These are phyloP conservation scores for Drosophila nannoptera DNA, from an alignment of 1,140 invertebrate genomes.

Conservation along the genomic window DNA sequence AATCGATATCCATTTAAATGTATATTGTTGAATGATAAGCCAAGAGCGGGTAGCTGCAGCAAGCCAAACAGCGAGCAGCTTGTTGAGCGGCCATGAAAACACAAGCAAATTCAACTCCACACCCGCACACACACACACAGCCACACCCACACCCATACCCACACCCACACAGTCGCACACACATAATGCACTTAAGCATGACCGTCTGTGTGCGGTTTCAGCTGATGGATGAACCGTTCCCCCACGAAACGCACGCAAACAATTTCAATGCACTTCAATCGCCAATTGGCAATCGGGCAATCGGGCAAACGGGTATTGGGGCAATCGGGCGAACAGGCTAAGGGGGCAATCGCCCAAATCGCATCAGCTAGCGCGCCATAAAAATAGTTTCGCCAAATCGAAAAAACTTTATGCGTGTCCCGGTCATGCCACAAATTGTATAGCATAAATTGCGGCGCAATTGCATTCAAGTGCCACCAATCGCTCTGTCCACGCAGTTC, in stretches of 20 bases:
- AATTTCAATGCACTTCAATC: constrained; percentile 52
- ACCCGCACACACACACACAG: too few species aligned
- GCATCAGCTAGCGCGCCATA: constrained; percentile 32
- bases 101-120: constrained; percentile 9
- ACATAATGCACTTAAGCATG: constrained; percentile 62
- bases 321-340: constrained; percentile 11
- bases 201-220: constrained; percentile 15
- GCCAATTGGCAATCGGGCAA: constrained; percentile 37
- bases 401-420: constrained; percentile 45
- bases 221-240: constrained; percentile 52
- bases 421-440: constrained; percentile 50
- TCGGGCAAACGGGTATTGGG: constrained; percentile 18
- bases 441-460: constrained; percentile 56
- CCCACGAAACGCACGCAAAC: constrained; percentile 52
- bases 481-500: constrained; percentile 2
- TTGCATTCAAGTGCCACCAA: constrained; percentile 46
- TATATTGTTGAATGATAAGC: constrained; percentile 60
- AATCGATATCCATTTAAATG: constrained; percentile 70
- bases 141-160: constrained; percentile 2
- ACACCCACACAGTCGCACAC: constrained; percentile 20
- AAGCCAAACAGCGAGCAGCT: constrained; percentile 17
- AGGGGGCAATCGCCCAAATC: constrained; percentile 27
- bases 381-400: constrained; percentile 59
- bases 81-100: constrained; percentile 23
- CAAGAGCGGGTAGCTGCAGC: constrained; percentile 11